Percentiles rank a stretch among this genome's conserved stretches.
phyloP scores from a whole-genome alignment of 2,113 vertebrate genomes.

The Alexandromys fortis region DNA sequence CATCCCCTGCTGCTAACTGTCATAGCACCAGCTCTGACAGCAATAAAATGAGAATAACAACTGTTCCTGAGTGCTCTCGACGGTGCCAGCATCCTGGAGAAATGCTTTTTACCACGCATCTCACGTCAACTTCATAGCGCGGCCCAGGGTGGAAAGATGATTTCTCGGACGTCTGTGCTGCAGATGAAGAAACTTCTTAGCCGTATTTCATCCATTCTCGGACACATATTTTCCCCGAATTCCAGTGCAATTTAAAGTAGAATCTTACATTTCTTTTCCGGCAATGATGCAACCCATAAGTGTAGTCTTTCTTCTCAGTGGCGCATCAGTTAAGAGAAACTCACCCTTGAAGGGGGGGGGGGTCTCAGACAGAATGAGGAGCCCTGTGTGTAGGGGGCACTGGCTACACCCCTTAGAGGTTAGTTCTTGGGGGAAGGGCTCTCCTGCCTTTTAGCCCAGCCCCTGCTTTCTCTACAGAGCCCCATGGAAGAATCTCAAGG shows the following conservation, averaged over 20 bases:
- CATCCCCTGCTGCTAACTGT: neutral
- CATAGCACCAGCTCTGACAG: neutral
- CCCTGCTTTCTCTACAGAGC: neutral
- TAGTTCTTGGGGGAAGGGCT: neutral
- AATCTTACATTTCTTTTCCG: neutral
- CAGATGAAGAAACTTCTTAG: neutral
- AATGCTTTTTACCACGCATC: neutral
- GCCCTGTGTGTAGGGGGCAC: too few relatives aligned
- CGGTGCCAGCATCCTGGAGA: rapidly evolving
- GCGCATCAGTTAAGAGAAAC: rapidly evolving
- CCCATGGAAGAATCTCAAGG: neutral
- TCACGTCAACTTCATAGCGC: neutral
- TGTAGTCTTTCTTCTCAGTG: neutral
- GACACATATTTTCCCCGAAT: neutral
- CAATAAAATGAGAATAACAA: neutral
- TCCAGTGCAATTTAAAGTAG: neutral
- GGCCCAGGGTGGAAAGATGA: neutral
- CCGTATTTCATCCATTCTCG: neutral
- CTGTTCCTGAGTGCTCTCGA: neutral
- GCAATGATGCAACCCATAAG: neutral
- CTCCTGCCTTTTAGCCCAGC: neutral
- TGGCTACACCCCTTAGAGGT: neutral
- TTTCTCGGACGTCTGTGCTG: neutral
- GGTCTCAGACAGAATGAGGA: neutral
- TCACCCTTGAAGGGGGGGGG: neutral